Evolutionary conservation across 2,113 vertebrate genomes (phyloP), one percentile per base, ranked within the genome.

Genomic region (Myanophis thanlyinensis): DNA sequence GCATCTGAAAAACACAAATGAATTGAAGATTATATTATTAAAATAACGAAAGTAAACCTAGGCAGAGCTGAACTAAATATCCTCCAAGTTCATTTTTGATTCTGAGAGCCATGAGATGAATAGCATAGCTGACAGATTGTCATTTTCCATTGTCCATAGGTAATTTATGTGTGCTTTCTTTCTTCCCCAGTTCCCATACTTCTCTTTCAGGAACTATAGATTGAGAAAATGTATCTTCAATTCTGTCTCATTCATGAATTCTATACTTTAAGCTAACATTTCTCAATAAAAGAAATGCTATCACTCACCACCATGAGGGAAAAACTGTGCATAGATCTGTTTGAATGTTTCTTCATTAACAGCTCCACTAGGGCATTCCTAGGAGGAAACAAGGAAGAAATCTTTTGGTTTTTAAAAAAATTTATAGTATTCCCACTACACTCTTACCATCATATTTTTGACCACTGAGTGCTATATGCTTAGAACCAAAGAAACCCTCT

Each of bases 261-360:
- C 22, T 89, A 30, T 40, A 85, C 30, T 44, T 13, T 56, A 53
- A 85, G 46, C 53, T 59, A 30, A 35, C 10, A 18, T 2, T 35
- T 86, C 46, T 86, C 40, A 90, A 67, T 10, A 0, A 80, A 80
- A 80, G 35, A 80, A 89, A 90, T 94, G 40, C 2, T 85, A 35
- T 2, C 0, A 89, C 97, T 97, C 96, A 99, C 99, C 99, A 98
- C 99, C 99, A 15, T 99, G 99, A 95, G 99, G 99, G 95, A 99
- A 99, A 96, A 99, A 99, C 96, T 99, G 99, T 51, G 99, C 98
- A 90, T 99, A 99, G 96, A 99, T 99, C 96, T 99, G 99, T 96
- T 99, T 99, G 97, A 99, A 99, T 0, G 98, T 99, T 27, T 99
- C 99, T 95, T 99, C 99, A 62, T 98, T 99, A 95, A 99, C 99